Evolutionary conservation across 2,797 vertebrate genomes (phyloP), one percentile per base, ranked within the genome.

Genomic region (Rhinella marina): DNA sequence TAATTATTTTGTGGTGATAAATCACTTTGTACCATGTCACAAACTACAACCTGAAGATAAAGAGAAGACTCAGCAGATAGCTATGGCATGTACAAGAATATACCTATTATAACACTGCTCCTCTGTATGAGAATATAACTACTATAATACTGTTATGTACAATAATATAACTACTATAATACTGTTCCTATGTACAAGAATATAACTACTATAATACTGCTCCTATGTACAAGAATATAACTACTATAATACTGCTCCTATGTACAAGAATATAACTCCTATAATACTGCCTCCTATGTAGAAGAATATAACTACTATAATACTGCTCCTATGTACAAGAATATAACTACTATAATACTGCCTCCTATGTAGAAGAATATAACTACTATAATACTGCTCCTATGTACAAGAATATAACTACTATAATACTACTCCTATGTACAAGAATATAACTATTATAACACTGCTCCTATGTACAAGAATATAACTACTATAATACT

Each of bases 1-100:
- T 86, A 86, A 80, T 79, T 66, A 80, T 6, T 27, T 68, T 56
- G 21, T 68, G 76, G 76, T 32, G 29, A 85, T 85, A 84, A 84
- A 78, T 85, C 84, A 78, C 32, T 32, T 1, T 19, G 27, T 29
- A 1, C 50, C 57, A 52, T 64, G 84, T 64, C 73, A 77, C 27
- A 41, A 19, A 82, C 81, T 64, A 48, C 79, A 81, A 50, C 29
- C 68, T 41, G 70, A 41, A 62, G 82, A 84, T 25, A 32, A 50
- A 61, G 68, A 25, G 12, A 19, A 66, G 16, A 82, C n/a, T 76
- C 70, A 48, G 56, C 56, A 32, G 13, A 25, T 57, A 41, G 41
- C 41, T 59, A 21, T 59, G 16, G 16, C 14, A 57, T 19, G 14
- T 57, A 57, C 56, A 57, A 57, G 56, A 57, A 57, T 19, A 57